Evolutionary conservation across 2,797 vertebrate genomes (phyloP).

Genomic region (Bradypodion pumilum): DNA sequence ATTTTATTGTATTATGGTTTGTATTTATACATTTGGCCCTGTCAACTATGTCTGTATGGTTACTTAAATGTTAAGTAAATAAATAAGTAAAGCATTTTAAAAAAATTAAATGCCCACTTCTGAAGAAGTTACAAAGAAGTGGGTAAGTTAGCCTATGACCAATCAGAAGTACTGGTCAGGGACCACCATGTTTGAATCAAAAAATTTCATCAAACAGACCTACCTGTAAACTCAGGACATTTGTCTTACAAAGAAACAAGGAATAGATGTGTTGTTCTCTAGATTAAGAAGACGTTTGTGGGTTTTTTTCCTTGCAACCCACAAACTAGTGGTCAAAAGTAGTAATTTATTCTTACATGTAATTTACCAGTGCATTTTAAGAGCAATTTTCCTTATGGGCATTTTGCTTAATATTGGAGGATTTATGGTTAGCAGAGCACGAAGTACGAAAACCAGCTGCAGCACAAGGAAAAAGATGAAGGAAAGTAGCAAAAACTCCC

Average conservation of each 20-base stretch:
- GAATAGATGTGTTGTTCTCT: conserved; percentile 1
- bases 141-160: background rate
- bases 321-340: background rate
- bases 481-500: no score
- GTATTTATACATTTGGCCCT: background rate
- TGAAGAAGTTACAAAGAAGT: background rate
- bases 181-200: background rate
- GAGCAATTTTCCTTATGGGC: background rate
- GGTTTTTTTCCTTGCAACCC: no score
- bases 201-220: background rate
- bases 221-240: background rate
- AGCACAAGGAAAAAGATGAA: no score
- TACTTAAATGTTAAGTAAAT: background rate
- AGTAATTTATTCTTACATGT: background rate
- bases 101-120: no score
- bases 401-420: background rate
- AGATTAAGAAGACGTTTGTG: background rate
- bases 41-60: background rate
- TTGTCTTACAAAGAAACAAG: conserved; percentile 4
- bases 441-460: no score
- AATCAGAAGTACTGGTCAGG: background rate
- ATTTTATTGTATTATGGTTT: background rate
- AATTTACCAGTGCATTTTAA: background rate
- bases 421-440: no score
- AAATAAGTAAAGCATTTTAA: background rate